These are phyloP conservation scores for Gasterosteus aculeatus DNA, from an alignment of 2,113 vertebrate genomes.

Conservation along the genomic window DNA sequence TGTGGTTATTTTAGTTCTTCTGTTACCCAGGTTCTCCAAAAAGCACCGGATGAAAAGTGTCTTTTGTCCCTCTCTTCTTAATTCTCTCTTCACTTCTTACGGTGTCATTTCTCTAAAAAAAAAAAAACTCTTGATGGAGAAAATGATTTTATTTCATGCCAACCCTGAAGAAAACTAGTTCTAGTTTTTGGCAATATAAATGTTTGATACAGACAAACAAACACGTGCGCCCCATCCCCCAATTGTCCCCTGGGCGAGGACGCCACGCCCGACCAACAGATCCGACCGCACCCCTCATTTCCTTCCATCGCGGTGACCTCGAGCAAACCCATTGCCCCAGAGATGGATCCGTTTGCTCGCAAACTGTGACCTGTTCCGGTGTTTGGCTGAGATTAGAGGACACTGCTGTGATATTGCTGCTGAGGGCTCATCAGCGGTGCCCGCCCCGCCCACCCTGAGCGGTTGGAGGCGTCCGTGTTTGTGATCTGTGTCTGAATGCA, in stretches of 20 bases:
- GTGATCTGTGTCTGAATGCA: conserved; percentile 18
- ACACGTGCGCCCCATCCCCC: background rate
- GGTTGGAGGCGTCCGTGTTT: background rate
- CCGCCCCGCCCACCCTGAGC: conserved; percentile 2
- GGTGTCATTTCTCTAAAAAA: background rate
- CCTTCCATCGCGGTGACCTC: conserved; percentile 44
- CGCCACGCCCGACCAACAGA: conserved; percentile 32
- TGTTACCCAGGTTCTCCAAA: background rate
- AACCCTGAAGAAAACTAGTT: background rate
- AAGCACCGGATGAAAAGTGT: background rate
- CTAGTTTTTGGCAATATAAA: background rate
- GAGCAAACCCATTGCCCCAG: conserved; percentile 23
- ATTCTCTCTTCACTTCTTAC: background rate
- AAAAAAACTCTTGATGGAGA: background rate
- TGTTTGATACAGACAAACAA: conserved; percentile 3
- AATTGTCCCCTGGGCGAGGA: conserved; percentile 13
- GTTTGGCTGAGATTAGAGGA: conserved; percentile 41
- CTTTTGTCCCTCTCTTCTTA: background rate
- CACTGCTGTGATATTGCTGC: conserved; percentile 20
- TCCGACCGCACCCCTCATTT: conserved; percentile 27
- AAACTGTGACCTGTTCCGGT: conserved; percentile 48
- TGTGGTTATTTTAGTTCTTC: background rate
- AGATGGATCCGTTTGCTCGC: conserved; percentile 64
- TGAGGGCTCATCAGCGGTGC: conserved; percentile 29
- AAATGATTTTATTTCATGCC: background rate